Evolutionary conservation across 2,888 invertebrate species (phyloP), one percentile per base, ranked within the genome.

Genomic region (Napeogenes sylphis): DNA sequence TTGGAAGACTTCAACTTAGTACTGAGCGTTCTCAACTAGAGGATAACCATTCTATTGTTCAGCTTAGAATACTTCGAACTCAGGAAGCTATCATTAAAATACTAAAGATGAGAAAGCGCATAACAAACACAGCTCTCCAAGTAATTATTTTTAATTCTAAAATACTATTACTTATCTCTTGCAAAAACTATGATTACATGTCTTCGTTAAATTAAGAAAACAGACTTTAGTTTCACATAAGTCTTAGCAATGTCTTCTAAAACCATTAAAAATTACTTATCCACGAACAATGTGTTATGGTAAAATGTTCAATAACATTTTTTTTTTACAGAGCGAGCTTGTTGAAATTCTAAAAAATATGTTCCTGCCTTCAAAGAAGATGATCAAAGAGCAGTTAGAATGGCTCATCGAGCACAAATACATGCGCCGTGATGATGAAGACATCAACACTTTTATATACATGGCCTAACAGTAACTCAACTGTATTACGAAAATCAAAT

Each of bases 341-440:
- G 96, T 99, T 21, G 99, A 99, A 89, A 98, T 99, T 80, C 91
- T 99, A 75, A 99, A 99, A 90, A 98, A 99, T 82, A 99, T 99
- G 98, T 99, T 99, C 92, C 91, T 99, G 79, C 99, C 99, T 35
- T 98, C 98, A 68, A 98, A 98, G 87, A 99, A 99, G 89, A 97
- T 99, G 96, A 99, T 99, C 75, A 99, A 99, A 87, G 99, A 99
- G 88, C 99, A 99, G 89, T 93, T 99, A 59, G 99, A 99, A 86
- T 99, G 99, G 99, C 94, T 99, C 55, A 99, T 99, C 70, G 99
- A 99, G 89, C 97, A 99, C 86, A 98, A 98, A 85, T 99, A 99
- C 85, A 98, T 99, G 95, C 93, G 94, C 67, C 93, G 99, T 73
- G 98, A 99, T 82, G 98, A 98, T 77, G 97, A 98, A 74, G 98